Percentiles rank a stretch among this genome's conserved stretches.
Conservation (phyloP, 2,797 vertebrate species). For the Syncerus caffer region DNA sequence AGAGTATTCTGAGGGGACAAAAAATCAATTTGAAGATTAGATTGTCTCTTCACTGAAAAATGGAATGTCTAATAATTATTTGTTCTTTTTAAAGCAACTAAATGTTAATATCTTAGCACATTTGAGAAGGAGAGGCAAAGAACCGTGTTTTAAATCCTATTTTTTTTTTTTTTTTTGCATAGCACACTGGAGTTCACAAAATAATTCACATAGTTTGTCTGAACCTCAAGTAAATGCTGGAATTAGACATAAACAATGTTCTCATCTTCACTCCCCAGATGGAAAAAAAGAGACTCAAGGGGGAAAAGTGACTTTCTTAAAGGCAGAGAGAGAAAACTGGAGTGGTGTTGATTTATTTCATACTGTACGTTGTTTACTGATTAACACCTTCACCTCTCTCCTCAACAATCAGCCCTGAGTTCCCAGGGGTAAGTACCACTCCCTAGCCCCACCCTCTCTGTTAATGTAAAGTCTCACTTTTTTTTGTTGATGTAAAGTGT, state of each 20-base stretch:
- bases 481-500: not conserved
- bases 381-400: fast-evolving
- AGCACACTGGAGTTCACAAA: not conserved
- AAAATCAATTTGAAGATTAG: constrained; percentile 7
- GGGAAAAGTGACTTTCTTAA: not conserved
- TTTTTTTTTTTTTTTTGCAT: not conserved
- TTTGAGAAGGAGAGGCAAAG: not conserved
- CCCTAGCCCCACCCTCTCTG: fast-evolving
- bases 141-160: not conserved
- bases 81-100: not conserved
- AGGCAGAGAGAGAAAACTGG: not conserved
- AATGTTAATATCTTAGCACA: not conserved
- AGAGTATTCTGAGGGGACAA: not conserved
- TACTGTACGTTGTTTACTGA: not conserved
- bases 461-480: not conserved
- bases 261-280: not conserved
- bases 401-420: not conserved
- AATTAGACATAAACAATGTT: not conserved
- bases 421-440: fast-evolving
- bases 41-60: constrained; percentile 20
- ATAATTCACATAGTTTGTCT: not conserved
- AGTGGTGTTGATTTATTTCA: not conserved
- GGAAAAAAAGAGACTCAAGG: not conserved
- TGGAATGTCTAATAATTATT: constrained; percentile 5
- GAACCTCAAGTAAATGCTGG: not conserved